Base-by-base conservation (phyloP, 2,888 invertebrate species). In the Psylliodes chrysocephalus region DNA sequence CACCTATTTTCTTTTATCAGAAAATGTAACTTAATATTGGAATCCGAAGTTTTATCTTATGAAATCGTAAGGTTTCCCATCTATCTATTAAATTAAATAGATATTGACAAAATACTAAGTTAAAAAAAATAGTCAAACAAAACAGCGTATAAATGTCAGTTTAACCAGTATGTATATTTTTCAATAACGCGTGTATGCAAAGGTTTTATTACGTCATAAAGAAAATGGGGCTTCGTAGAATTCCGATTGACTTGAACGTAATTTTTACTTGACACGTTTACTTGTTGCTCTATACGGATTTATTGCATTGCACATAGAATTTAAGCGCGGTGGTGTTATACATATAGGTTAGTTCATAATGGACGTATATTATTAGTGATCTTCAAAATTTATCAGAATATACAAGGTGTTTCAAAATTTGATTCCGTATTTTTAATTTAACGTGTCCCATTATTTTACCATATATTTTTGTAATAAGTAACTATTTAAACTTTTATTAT, bases 131-230 rank as follows among this genome's bases (percentile, higher is more conserved):
- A n/a, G n/a, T n/a, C n/a, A n/a, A n/a, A 51, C 49, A 62, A n/a
- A 49, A 42, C 1, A 35, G 35, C 2, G 8, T 17, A 66, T 72
- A 71, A 71, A 67, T 30, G 71, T 71, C 71, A 67, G 38, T 63
- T 64, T 71, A 72, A 72, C 64, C 55, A 64, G 63, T 70, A 68
- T 68, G 64, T 67, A 72, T 67, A 72, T 68, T 17, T 59, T 59
- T 55, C 69, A 70, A 69, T 70, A 68, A 65, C 53, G n/a, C 30
- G n/a, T 10, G 53, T 49, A 44, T 63, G 63, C 53, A 35, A 64
- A 63, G 57, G 54, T 63, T 73, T 71, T 71, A 71, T 69, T 65
- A 60, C 66, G 59, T 71, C 28, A 71, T 73, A 73, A 73, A 71
- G 59, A 51, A 46, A 63, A 68, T 70, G 60, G n/a, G 66, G 63